Evolutionary conservation across 2,797 vertebrate genomes (phyloP), one percentile per base, ranked within the genome.

Genomic region (Pachyuromys duprasi): DNA sequence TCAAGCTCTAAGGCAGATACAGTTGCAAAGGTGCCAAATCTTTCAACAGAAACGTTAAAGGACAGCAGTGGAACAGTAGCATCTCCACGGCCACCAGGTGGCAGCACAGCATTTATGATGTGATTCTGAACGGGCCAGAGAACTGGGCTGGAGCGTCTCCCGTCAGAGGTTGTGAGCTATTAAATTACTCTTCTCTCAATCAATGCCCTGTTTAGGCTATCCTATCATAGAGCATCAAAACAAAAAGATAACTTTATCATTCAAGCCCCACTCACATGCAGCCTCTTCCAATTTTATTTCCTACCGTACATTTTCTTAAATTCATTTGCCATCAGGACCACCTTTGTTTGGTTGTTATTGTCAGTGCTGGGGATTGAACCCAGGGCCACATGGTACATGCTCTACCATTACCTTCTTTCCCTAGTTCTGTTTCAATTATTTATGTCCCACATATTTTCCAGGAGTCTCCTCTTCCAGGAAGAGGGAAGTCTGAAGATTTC

Each of bases 31-130:
- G 31, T 72, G 79, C 20, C 33, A 80, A 76, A 65, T n/a, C 31
- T 94, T 36, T 63, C 55, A 92, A 86, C 17, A 86, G 63, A 79
- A 96, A 89, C 53, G 92, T 63, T 89, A 82, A 92, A 53, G 28
- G 88, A 31, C 65, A 83, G 12, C 53, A 13, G 65, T 89, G 18
- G 22, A 89, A 87, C 49, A 88, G 31, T 87, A 36, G n/a, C 93
- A 84, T 55, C 76, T 89, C 63, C 97, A 57, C 62, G 65, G 94
- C 95, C 97, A 97, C 95, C 84, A 97, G 97, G 95, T 95, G 97
- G 97, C 97, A 97, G 97, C 95, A 97, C 94, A 86, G 95, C 90
- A 96, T 94, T 88, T 94, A 20, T 94, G 87, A 62, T 94, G 83
- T 39, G 31, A 55, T 72, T 93, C 9, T 13, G 45, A 90, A 84